phyloP scores from a whole-genome alignment of 2,113 vertebrate species.

The Anseranas semipalmata region DNA sequence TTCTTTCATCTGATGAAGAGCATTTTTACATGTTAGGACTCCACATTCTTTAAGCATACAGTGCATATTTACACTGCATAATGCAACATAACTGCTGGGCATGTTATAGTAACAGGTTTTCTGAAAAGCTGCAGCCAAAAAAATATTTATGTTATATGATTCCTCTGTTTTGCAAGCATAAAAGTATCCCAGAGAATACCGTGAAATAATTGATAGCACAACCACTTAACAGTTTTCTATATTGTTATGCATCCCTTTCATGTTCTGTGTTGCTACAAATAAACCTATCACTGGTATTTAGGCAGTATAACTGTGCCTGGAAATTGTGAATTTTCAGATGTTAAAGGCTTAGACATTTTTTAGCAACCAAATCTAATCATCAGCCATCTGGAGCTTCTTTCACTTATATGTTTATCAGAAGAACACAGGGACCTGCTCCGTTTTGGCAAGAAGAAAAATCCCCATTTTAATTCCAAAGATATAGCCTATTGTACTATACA shows the following conservation, averaged over 20 bases:
- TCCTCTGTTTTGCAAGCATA: not conserved
- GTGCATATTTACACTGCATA: not conserved
- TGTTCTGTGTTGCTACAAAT: not conserved
- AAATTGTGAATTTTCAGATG: conserved; percentile 23
- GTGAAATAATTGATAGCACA: not conserved
- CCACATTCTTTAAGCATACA: not conserved
- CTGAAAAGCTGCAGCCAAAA: not conserved
- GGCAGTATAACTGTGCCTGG: not conserved
- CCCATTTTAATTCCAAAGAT: not conserved
- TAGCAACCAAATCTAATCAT: conserved; percentile 43
- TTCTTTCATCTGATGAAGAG: not conserved
- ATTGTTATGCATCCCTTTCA: not conserved
- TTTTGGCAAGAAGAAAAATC: not conserved
- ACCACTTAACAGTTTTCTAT: not conserved
- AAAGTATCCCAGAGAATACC: not conserved
- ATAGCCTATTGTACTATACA: not conserved
- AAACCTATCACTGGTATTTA: not conserved
- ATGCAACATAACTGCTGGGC: not conserved
- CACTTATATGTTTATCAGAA: not conserved
- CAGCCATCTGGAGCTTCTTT: conserved; percentile 37
- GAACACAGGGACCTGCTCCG: not conserved
- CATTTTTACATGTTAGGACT: not conserved
- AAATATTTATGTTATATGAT: not conserved
- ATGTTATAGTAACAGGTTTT: not conserved
- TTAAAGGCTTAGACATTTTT: conserved; percentile 3